A percentile compares a stretch with the other conserved stretches of the same genome.
phyloP scores from a whole-genome alignment of 2,888 invertebrate species.

The Plebejus melissa region DNA sequence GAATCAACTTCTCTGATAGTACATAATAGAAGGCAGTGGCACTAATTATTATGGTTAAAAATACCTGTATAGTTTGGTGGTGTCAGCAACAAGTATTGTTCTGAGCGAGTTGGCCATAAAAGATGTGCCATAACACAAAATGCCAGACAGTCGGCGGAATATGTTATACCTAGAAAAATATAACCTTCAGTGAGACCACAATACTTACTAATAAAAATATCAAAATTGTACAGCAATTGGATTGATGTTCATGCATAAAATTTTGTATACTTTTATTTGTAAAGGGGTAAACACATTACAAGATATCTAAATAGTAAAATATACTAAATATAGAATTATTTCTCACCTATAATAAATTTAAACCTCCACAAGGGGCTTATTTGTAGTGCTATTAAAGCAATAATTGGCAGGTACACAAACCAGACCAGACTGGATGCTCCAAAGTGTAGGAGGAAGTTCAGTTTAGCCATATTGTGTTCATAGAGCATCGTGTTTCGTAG shows the following conservation, averaged over 20 bases:
- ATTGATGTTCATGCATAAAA: too few species aligned
- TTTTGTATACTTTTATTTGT: not conserved
- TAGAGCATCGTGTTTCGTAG: slow-evolving; percentile 77
- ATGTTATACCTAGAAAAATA: slow-evolving; percentile 88
- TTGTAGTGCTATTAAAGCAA: slow-evolving; percentile 95
- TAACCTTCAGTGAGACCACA: not conserved
- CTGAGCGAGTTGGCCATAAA: slow-evolving; percentile 96
- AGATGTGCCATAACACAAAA: slow-evolving; percentile 97
- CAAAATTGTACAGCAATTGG: too few species aligned
- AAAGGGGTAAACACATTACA: slow-evolving; percentile 17
- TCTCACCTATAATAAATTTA: slow-evolving; percentile 93
- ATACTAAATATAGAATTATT: not conserved
- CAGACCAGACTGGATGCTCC: slow-evolving; percentile 98
- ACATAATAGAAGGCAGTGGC: too few species aligned
- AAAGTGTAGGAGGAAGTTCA: slow-evolving; percentile 96
- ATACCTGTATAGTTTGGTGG: slow-evolving; percentile 83
- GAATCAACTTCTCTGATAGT: too few species aligned
- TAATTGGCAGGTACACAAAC: slow-evolving; percentile 97
- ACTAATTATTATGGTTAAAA: not conserved
- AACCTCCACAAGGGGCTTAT: slow-evolving; percentile 97
- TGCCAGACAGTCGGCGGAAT: slow-evolving; percentile 96
- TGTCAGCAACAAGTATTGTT: slow-evolving; percentile 92
- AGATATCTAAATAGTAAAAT: slow-evolving; percentile 10
- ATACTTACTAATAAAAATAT: too few species aligned
- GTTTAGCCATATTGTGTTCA: slow-evolving; percentile 81